phyloP scores from a whole-genome alignment of 2,888 invertebrate species.

The Diarsia brunnea region DNA sequence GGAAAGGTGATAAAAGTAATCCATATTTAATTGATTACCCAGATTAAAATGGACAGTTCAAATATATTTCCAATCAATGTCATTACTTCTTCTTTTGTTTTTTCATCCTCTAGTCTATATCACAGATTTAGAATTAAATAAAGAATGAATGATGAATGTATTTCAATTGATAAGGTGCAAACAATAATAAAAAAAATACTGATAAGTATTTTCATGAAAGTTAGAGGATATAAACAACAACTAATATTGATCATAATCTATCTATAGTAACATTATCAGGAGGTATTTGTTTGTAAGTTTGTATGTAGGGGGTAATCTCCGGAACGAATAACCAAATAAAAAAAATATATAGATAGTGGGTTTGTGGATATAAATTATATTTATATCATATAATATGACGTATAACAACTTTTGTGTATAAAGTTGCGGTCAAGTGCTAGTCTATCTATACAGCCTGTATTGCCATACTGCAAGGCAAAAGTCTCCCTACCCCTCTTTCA shows the following conservation, averaged over 20 bases:
- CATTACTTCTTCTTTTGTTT: background rate
- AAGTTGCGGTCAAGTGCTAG: too few species aligned
- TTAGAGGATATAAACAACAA: background rate
- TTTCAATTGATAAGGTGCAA: background rate
- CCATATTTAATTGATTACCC: slow-evolving; percentile 19
- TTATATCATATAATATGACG: too few species aligned
- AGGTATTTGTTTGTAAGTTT: too few species aligned
- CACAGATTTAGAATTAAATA: background rate
- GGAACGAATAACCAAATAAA: too few species aligned
- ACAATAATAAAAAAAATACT: background rate
- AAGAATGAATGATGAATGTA: slow-evolving; percentile 10
- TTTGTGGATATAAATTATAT: too few species aligned
- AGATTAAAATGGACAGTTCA: slow-evolving; percentile 5
- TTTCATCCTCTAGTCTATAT: slow-evolving; percentile 1
- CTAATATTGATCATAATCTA: background rate
- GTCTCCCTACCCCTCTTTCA: background rate
- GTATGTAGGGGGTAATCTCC: too few species aligned
- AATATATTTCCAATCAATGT: background rate
- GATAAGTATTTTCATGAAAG: background rate
- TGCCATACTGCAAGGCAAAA: background rate
- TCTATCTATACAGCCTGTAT: background rate
- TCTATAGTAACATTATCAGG: too few species aligned
- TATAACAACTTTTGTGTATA: too few species aligned
- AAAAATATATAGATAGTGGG: too few species aligned
- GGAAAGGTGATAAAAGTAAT: slow-evolving; percentile 16